Conservation (phyloP, 2,797 vertebrate species). For the Semaprochilodus insignis region DNA sequence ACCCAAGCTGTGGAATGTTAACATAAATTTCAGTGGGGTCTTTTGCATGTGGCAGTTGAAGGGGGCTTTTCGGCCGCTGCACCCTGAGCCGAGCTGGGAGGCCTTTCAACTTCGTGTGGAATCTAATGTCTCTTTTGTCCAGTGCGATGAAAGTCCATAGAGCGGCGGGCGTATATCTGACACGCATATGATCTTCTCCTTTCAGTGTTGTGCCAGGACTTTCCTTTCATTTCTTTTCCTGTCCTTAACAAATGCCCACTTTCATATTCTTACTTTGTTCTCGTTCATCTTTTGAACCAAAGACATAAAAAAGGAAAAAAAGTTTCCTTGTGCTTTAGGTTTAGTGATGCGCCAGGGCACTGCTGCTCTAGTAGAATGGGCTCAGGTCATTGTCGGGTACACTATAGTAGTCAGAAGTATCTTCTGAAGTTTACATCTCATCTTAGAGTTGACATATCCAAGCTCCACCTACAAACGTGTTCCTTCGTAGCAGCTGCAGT, state of each 20-base stretch:
- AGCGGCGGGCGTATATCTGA: slow-evolving; percentile 17
- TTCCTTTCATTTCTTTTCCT: slow-evolving; percentile 8
- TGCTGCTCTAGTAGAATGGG: background rate
- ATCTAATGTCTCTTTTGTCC: slow-evolving; percentile 3
- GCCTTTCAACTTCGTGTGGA: slow-evolving; percentile 30
- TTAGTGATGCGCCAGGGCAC: no score
- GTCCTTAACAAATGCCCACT: background rate
- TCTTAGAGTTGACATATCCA: background rate
- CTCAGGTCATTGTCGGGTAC: slow-evolving; percentile 8
- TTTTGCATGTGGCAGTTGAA: slow-evolving; percentile 8
- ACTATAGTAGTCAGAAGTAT: no score
- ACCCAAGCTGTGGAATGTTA: background rate
- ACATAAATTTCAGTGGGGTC: background rate
- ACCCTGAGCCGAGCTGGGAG: slow-evolving; percentile 8
- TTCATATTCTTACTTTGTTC: slow-evolving; percentile 7
- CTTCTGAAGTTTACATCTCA: slow-evolving; percentile 2
- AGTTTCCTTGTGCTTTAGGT: background rate
- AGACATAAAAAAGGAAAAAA: background rate
- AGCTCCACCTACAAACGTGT: no score
- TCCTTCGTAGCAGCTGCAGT: no score
- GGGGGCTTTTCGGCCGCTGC: background rate
- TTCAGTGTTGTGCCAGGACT: slow-evolving; percentile 12
- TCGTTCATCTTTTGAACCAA: background rate
- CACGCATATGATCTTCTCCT: slow-evolving; percentile 18
- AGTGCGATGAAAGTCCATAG: slow-evolving; percentile 13